These are phyloP conservation scores for Holothuria glaberrima DNA, from an alignment of 35 echinoderm and acorn worm species.

Conservation along the genomic window DNA sequence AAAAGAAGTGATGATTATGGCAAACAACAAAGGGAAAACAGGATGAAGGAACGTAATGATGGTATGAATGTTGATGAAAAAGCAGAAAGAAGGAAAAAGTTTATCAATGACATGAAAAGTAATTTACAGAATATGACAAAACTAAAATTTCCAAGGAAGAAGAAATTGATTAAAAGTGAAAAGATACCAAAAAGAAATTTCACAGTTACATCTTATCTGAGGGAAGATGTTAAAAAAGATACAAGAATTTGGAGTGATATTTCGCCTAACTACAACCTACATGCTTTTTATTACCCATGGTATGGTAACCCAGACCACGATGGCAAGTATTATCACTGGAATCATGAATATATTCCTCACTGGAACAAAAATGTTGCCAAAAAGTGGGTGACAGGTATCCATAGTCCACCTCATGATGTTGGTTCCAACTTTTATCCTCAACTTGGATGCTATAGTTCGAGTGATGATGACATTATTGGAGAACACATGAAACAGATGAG, in stretches of 20 bases:
- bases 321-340: conserved; percentile 82
- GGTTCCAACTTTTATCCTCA: conserved; percentile 97
- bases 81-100: neutral
- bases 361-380: conserved; percentile 87
- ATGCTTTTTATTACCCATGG: conserved; percentile 98
- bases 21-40: neutral
- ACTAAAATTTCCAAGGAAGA: neutral
- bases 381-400: conserved; percentile 68
- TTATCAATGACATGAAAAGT: neutral
- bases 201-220: conserved; percentile 23
- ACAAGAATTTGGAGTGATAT: conserved; percentile 9
- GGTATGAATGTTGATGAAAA: neutral
- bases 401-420: conserved; percentile 88
- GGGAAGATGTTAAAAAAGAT: conserved; percentile 9
- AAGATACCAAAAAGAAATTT: neutral
- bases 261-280: conserved; percentile 76
- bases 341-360: conserved; percentile 83
- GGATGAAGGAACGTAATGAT: neutral
- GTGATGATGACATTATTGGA: conserved; percentile 78
- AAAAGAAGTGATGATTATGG: neutral
- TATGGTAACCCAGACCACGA: conserved; percentile 91
- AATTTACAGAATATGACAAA: conserved; percentile 18
- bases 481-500: conserved; percentile 94
- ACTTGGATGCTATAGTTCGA: conserved; percentile 92
- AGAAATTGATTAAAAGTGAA: neutral